Evolutionary conservation across 1,140 invertebrate species (phyloP).

Genomic region (Ostrea edulis): DNA sequence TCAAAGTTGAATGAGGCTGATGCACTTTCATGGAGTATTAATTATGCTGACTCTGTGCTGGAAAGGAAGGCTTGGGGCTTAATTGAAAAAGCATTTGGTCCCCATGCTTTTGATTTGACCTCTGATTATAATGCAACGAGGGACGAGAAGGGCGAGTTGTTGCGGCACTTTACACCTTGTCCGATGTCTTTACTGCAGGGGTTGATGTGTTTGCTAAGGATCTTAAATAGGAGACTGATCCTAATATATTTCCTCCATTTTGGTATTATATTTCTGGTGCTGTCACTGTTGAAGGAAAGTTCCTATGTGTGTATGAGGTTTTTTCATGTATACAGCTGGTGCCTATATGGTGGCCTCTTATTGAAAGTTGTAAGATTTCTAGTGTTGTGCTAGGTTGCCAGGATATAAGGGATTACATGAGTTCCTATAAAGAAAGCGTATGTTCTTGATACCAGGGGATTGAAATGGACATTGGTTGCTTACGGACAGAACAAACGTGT

Average conservation of each 20-base stretch:
- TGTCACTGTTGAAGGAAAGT: constrained; percentile 42
- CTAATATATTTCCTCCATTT: constrained; percentile 52
- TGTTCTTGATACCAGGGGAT: background rate
- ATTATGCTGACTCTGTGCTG: constrained; percentile 40
- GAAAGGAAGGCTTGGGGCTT: constrained; percentile 3
- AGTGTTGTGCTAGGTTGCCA: background rate
- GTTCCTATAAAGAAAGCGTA: background rate
- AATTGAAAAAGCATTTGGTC: constrained; percentile 33
- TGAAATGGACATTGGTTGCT: background rate
- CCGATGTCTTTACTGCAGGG: constrained; percentile 34
- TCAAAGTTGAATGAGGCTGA: constrained; percentile 15
- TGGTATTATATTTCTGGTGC: constrained; percentile 42
- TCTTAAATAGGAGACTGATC: constrained; percentile 36
- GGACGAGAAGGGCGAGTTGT: background rate
- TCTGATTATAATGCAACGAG: constrained; percentile 48
- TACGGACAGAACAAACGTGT: background rate
- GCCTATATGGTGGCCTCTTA: background rate
- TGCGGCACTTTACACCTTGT: constrained; percentile 42
- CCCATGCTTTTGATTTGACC: constrained; percentile 50
- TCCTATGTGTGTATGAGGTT: background rate
- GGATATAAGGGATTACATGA: background rate
- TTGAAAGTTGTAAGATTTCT: background rate
- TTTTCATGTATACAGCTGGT: background rate
- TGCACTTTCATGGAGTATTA: constrained; percentile 4
- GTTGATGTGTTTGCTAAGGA: constrained; percentile 50